Conservation (phyloP, 2,888 invertebrate genomes). For the Phyto melanocephala region DNA sequence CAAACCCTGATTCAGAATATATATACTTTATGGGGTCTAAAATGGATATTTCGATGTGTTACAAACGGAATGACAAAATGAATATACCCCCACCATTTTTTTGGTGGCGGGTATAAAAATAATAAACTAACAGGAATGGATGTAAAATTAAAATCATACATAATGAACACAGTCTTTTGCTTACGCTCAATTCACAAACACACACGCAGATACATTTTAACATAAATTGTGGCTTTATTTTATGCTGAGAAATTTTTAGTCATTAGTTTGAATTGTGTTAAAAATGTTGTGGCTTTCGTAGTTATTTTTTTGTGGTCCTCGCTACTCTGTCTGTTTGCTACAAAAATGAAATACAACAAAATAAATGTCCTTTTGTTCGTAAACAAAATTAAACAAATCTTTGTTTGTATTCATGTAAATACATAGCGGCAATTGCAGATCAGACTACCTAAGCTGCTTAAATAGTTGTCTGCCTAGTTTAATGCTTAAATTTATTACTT, state of each 20-base stretch:
- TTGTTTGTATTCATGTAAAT: not conserved
- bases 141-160: slow-evolving; percentile 43
- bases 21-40: no score
- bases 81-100: no score
- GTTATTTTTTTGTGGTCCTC: slow-evolving; percentile 1
- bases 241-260: slow-evolving; percentile 61
- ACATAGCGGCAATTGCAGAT: slow-evolving; percentile 31
- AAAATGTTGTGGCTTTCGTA: slow-evolving; percentile 60
- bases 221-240: slow-evolving; percentile 62
- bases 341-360: not conserved
- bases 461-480: slow-evolving; percentile 22
- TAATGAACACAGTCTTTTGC: slow-evolving; percentile 14
- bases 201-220: not conserved
- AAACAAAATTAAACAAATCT: not conserved
- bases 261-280: slow-evolving; percentile 63
- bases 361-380: not conserved
- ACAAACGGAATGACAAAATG: no score
- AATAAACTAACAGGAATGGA: slow-evolving; percentile 22
- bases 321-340: not conserved
- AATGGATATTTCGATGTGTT: no score
- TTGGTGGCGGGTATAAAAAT: no score
- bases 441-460: slow-evolving; percentile 59
- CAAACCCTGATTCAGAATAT: no score
- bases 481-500: not conserved
- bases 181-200: not conserved